Conservation (phyloP, 1,140 invertebrate genomes). For the Pararge aegeria region DNA sequence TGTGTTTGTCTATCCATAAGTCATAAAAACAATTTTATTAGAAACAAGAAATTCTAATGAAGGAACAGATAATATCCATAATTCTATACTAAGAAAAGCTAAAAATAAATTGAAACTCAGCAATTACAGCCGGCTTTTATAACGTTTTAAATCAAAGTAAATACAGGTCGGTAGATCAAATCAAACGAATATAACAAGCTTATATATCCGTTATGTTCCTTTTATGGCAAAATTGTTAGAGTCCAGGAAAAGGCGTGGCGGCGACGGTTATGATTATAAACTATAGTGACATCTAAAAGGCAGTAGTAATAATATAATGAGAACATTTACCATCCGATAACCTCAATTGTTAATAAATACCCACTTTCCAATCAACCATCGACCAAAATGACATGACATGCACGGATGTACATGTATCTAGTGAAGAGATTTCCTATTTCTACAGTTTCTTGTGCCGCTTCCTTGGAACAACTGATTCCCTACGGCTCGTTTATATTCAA, state of each 20-base stretch:
- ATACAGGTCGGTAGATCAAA: background rate
- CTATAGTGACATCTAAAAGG: constrained; percentile 14
- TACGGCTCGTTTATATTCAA: no score
- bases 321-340: background rate
- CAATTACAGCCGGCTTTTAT: background rate
- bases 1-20: no score
- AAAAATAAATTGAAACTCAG: background rate
- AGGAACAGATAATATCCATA: no score
- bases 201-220: constrained; percentile 13
- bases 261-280: constrained; percentile 10
- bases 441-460: no score
- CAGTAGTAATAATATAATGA: constrained; percentile 11
- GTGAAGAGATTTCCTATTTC: no score
- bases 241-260: constrained; percentile 19
- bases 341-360: background rate
- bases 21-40: no score
- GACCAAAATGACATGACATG: no score
- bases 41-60: no score
- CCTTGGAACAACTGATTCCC: no score
- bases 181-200: constrained; percentile 3
- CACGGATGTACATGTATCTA: no score
- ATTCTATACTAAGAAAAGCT: no score
- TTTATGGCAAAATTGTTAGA: constrained; percentile 21
- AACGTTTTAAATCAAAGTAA: background rate
- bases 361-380: no score